These are phyloP conservation scores for Nemopilema nomurai DNA, from an alignment of 30 jellyfish, hydroid and myxozoan genomes.

Conservation along the genomic window DNA sequence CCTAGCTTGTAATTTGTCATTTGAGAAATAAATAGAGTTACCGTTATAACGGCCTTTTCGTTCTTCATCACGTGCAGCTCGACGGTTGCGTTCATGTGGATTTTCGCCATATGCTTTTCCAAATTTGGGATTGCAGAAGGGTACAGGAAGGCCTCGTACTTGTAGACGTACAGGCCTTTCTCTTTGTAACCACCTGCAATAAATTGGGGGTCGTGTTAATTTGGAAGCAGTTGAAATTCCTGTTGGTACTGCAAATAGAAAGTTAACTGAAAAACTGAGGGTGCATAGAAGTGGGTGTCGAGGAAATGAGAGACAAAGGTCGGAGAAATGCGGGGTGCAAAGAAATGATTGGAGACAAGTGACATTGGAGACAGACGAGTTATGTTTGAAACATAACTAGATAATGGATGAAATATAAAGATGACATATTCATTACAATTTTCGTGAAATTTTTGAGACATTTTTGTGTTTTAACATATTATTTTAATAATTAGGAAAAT, in stretches of 20 bases:
- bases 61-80: constrained; percentile 71
- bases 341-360: no score
- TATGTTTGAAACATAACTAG: no score
- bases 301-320: neutral
- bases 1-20: neutral
- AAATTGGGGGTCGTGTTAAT: neutral
- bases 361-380: no score
- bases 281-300: neutral
- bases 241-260: neutral
- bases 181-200: constrained; percentile 73
- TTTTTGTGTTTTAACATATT: no score
- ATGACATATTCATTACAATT: no score
- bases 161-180: constrained; percentile 71
- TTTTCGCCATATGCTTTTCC: constrained; percentile 55
- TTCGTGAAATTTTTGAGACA: no score
- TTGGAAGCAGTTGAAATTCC: neutral
- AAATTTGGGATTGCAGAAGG: constrained; percentile 50
- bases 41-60: constrained; percentile 60
- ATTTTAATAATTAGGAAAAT: no score
- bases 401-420: no score
- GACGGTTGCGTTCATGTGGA: constrained; percentile 57
- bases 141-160: constrained; percentile 63
- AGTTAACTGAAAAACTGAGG: neutral
- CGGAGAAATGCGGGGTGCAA: no score
- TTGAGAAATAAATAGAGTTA: neutral